A percentile compares a stretch with the other conserved stretches of the same genome.
Evolutionary conservation across 1,140 invertebrate genomes (phyloP).

Genomic region (Bombus breviceps): DNA sequence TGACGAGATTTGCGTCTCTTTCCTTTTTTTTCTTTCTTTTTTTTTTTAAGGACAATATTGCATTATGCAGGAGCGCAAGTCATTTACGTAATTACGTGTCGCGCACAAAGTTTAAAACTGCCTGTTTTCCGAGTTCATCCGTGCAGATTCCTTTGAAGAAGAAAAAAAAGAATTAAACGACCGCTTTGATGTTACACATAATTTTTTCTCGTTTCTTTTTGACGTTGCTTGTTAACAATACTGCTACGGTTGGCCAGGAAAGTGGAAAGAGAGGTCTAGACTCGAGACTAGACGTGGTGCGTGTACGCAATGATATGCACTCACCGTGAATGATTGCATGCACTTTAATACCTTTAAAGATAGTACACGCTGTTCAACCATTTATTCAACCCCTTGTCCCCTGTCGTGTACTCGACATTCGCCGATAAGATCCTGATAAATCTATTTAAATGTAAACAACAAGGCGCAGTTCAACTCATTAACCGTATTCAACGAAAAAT

Average conservation of each 20-base stretch:
- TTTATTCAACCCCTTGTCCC: constrained; percentile 12
- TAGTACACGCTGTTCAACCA: neutral
- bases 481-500: neutral
- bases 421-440: constrained; percentile 17
- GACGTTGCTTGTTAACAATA: constrained; percentile 36
- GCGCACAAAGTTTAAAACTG: neutral
- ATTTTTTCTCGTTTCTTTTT: constrained; percentile 43
- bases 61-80: neutral
- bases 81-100: constrained; percentile 23
- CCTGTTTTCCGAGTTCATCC: constrained; percentile 30
- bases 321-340: constrained; percentile 43
- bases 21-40: too few relatives aligned
- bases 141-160: constrained; percentile 40
- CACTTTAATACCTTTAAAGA: constrained; percentile 45
- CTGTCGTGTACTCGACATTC: neutral
- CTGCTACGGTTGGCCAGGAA: constrained; percentile 37
- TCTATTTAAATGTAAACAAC: neutral
- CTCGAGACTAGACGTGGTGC: constrained; percentile 23
- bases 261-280: constrained; percentile 46
- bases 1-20: neutral
- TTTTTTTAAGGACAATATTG: neutral
- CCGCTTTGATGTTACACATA: constrained; percentile 52
- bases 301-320: constrained; percentile 45
- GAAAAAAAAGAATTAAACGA: constrained; percentile 29
- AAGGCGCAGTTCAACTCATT: neutral